Percentiles rank a stretch among this genome's conserved stretches.
These are phyloP conservation scores for Tetranychus urticae DNA, from an alignment of 1,140 invertebrate genomes.

Conservation along the genomic window DNA sequence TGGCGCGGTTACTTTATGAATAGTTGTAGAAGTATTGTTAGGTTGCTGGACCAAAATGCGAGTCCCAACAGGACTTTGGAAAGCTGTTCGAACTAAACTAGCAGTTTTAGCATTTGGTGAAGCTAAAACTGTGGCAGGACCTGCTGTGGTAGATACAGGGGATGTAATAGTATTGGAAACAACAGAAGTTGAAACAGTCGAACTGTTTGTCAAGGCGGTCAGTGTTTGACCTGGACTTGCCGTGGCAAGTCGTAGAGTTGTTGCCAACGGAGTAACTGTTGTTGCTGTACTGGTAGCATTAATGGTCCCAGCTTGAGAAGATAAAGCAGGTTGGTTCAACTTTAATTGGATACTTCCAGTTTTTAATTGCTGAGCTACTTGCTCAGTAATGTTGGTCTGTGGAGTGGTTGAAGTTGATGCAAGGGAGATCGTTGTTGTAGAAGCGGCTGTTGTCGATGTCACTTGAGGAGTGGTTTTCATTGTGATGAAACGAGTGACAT, in stretches of 20 bases:
- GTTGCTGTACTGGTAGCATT: slow-evolving; percentile 1
- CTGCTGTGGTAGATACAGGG: neutral
- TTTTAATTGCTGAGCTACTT: neutral
- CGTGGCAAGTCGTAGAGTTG: neutral
- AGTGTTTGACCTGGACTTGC: neutral
- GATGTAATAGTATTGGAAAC: too few species aligned
- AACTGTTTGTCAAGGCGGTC: neutral
- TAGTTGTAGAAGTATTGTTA: neutral
- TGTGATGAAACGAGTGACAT: neutral
- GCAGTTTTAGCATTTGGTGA: neutral
- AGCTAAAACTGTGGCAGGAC: neutral
- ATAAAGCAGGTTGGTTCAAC: neutral
- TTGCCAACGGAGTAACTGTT: neutral
- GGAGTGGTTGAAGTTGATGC: neutral
- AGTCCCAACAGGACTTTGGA: neutral
- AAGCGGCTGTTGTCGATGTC: neutral
- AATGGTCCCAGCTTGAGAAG: neutral
- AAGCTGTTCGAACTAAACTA: neutral
- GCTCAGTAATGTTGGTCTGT: neutral
- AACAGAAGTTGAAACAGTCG: neutral
- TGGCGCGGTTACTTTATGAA: neutral
- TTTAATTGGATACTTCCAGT: neutral
- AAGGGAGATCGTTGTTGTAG: neutral
- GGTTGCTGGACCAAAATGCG: neutral
- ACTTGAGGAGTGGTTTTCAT: neutral